A percentile compares a stretch with the other conserved stretches of the same genome.
Conservation (phyloP, 2,797 vertebrate genomes). For the Falco rusticolus region DNA sequence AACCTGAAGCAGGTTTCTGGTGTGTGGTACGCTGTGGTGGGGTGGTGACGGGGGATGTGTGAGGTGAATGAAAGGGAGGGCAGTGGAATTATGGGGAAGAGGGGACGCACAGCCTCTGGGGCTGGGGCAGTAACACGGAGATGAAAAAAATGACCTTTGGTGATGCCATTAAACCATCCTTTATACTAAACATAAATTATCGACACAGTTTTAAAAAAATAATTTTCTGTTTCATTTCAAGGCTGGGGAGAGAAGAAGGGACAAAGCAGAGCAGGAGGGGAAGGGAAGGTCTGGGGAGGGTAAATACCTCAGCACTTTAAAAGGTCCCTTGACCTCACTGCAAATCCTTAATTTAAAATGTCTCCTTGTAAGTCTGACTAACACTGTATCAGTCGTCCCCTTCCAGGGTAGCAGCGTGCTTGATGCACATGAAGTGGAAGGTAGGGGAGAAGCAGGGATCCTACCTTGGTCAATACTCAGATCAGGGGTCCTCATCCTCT, state of each 20-base stretch:
- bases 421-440: background rate
- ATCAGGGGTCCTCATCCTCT: background rate
- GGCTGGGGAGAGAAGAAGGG: slow-evolving; percentile 46
- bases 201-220: slow-evolving; percentile 81
- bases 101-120: background rate
- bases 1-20: slow-evolving; percentile 9
- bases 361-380: slow-evolving; percentile 3
- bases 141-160: slow-evolving; percentile 80
- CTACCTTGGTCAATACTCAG: background rate
- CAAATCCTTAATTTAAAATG: slow-evolving; percentile 24
- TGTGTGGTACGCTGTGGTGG: background rate
- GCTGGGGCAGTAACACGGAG: slow-evolving; percentile 20
- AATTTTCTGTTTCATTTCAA: slow-evolving; percentile 80
- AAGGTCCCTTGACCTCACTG: slow-evolving; percentile 37
- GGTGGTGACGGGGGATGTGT: background rate
- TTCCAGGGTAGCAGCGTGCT: slow-evolving; percentile 5
- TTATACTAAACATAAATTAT: slow-evolving; percentile 83
- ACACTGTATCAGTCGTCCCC: background rate
- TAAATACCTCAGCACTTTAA: slow-evolving; percentile 67
- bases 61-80: slow-evolving; percentile 24
- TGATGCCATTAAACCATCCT: slow-evolving; percentile 79
- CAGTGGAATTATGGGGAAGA: background rate
- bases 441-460: background rate
- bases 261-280: background rate
- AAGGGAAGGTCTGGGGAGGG: background rate